Evolutionary conservation across 2,888 invertebrate genomes (phyloP).

Genomic region (Rotaria macrura): DNA sequence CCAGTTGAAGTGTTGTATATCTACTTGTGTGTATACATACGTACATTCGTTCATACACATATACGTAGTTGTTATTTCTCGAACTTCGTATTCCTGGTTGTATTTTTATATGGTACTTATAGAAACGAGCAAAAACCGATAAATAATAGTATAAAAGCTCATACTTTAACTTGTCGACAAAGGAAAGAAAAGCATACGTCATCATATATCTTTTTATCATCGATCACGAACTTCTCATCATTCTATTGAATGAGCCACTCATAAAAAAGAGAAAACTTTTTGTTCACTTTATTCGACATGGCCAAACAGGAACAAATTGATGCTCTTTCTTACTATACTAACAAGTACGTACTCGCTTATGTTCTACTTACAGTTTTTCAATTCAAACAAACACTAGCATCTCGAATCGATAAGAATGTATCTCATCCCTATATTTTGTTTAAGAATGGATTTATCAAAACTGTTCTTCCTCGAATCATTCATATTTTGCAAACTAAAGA

Average conservation of each 20-base stretch:
- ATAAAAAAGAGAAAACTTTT: neutral
- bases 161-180: neutral
- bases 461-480: too few species aligned
- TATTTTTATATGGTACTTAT: neutral
- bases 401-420: too few species aligned
- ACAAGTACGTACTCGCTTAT: neutral
- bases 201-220: neutral
- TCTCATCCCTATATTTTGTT: too few species aligned
- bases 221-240: slow-evolving; percentile 2
- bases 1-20: neutral
- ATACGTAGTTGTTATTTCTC: neutral
- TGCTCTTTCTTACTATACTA: neutral
- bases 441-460: too few species aligned
- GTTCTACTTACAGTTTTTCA: neutral
- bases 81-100: too few species aligned
- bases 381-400: too few species aligned
- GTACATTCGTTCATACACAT: neutral
- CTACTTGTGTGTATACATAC: neutral
- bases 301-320: neutral
- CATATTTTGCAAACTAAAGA: too few species aligned
- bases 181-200: neutral
- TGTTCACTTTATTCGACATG: neutral
- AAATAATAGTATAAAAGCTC: neutral
- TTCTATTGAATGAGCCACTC: slow-evolving; percentile 3
- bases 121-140: neutral